Evolutionary conservation across 2,797 vertebrate species (phyloP).

Genomic region (Hypotaenidia philippensis): DNA sequence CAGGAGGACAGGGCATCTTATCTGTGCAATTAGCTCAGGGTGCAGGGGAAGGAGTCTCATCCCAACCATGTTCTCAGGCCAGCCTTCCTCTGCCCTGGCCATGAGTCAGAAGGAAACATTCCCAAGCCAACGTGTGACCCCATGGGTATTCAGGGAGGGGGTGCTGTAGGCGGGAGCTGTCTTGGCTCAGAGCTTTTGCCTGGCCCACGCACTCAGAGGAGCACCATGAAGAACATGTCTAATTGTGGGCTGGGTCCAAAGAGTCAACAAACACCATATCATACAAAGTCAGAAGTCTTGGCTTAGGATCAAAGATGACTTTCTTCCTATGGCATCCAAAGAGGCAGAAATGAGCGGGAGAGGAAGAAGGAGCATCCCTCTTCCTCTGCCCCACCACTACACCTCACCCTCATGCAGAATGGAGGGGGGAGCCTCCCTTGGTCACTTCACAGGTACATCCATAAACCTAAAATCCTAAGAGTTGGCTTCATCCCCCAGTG

Average conservation of each 20-base stretch:
- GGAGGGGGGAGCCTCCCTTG: neutral
- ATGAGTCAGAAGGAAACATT: neutral
- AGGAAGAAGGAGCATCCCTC: neutral
- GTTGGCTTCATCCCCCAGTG: neutral
- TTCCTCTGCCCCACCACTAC: neutral
- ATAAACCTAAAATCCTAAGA: neutral
- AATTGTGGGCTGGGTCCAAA: neutral
- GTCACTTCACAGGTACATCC: neutral
- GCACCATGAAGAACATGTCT: neutral
- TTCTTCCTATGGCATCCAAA: neutral
- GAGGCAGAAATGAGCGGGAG: neutral
- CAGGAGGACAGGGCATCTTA: neutral
- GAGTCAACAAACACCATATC: constrained; percentile 26
- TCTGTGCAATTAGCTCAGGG: neutral
- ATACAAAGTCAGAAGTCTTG: constrained; percentile 8
- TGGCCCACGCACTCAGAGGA: neutral
- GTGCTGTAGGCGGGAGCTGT: neutral
- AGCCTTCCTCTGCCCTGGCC: neutral
- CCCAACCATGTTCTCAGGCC: neutral
- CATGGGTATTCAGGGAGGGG: neutral
- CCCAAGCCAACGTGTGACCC: accelerated
- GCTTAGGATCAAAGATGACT: neutral
- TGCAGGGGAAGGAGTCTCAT: neutral
- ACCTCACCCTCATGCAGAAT: neutral
- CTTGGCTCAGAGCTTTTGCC: neutral